A percentile compares a stretch with the other conserved stretches of the same genome.
phyloP scores from a whole-genome alignment of 2,888 invertebrate species.

The Odontothrips loti region DNA sequence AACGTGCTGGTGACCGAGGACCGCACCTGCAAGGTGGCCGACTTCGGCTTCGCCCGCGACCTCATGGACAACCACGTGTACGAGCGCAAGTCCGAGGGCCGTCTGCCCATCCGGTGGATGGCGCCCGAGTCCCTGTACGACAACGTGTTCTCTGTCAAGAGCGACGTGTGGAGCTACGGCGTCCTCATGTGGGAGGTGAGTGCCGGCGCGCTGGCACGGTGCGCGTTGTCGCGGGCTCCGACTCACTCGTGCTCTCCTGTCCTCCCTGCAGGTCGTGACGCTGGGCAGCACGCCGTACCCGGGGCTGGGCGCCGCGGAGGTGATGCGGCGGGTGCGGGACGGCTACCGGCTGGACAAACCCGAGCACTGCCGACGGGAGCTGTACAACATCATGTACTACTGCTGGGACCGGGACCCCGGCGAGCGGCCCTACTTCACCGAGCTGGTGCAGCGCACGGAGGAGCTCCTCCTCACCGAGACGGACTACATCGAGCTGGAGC shows the following conservation, averaged over 20 bases:
- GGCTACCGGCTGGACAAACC: constrained; percentile 89
- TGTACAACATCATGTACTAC: constrained; percentile 93
- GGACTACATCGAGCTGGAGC: constrained; percentile 87
- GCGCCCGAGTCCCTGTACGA: constrained; percentile 92
- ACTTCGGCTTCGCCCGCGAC: constrained; percentile 90
- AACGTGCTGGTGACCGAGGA: constrained; percentile 59
- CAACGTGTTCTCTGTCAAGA: constrained; percentile 88
- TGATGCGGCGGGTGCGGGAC: constrained; percentile 64
- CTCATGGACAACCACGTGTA: constrained; percentile 84
- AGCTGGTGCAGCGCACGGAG: constrained; percentile 75
- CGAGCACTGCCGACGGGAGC: constrained; percentile 85
- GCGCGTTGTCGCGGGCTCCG: constrained; percentile 48
- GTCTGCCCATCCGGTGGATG: constrained; percentile 85
- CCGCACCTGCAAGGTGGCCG: constrained; percentile 85
- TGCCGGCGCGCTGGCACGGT: constrained; percentile 36
- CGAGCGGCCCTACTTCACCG: constrained; percentile 78
- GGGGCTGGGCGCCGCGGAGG: constrained; percentile 83
- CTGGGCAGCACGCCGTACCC: constrained; percentile 94
- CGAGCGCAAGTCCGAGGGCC: constrained; percentile 80
- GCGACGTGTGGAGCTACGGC: constrained; percentile 95
- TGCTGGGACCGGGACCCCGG: constrained; percentile 87
- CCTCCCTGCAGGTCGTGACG: constrained; percentile 82
- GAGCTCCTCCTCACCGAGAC: constrained; percentile 82
- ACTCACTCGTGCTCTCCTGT: neutral
- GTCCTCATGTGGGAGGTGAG: constrained; percentile 72